Percentiles rank a stretch among this genome's conserved stretches.
Conservation (phyloP, 2,888 invertebrate species). For the Creontiades dilutus region DNA sequence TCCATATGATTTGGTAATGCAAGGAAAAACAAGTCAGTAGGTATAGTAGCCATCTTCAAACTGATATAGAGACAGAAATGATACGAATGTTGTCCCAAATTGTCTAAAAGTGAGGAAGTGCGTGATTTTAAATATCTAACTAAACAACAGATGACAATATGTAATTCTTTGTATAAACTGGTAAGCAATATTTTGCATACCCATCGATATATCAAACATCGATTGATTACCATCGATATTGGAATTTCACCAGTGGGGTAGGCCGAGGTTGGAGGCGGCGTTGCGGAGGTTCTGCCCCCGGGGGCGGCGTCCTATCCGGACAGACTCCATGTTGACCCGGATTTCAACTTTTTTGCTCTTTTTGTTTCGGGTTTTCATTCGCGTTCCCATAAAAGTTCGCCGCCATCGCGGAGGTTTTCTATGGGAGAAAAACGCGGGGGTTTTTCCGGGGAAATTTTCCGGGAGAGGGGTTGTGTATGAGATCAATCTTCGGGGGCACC, state of each 20-base stretch:
- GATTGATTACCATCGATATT: too few relatives aligned
- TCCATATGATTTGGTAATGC: too few relatives aligned
- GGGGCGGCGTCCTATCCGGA: neutral
- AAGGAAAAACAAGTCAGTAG: too few relatives aligned
- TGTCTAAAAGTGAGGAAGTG: too few relatives aligned
- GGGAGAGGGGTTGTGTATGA: neutral
- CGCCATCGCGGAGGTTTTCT: neutral
- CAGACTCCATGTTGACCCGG: slow-evolving; percentile 26
- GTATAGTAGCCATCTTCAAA: too few relatives aligned
- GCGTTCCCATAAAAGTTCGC: neutral
- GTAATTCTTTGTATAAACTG: too few relatives aligned
- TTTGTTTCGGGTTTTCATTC: neutral
- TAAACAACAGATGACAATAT: too few relatives aligned
- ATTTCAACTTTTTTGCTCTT: neutral
- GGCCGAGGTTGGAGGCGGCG: neutral
- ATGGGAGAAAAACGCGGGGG: neutral
- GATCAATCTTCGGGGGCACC: neutral
- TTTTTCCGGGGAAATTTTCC: neutral
- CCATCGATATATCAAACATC: too few relatives aligned
- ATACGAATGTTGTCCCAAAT: too few relatives aligned
- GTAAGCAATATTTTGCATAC: too few relatives aligned
- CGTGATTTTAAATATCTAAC: too few relatives aligned
- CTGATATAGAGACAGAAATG: too few relatives aligned
- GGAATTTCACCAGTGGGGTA: neutral
- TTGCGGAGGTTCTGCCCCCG: neutral